Conservation (phyloP, 2,113 vertebrate genomes). For the Felis chaus region DNA sequence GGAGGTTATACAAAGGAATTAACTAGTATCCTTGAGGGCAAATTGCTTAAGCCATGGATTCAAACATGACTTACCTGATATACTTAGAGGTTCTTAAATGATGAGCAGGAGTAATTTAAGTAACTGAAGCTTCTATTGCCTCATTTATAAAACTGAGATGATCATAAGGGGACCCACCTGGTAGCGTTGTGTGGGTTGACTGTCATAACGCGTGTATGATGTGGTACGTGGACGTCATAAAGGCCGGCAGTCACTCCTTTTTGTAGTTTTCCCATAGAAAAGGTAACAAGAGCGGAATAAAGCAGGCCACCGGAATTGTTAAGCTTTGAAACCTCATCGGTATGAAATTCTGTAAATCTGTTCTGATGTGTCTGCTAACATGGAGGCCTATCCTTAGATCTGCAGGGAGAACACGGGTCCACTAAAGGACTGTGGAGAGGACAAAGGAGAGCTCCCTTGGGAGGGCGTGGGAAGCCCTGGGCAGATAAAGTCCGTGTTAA, state of each 20-base stretch:
- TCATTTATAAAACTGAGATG: neutral
- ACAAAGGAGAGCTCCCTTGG: neutral
- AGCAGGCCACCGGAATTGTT: neutral
- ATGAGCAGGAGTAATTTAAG: neutral
- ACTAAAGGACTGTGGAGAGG: neutral
- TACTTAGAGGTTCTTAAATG: neutral
- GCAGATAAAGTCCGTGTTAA: neutral
- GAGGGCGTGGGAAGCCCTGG: neutral
- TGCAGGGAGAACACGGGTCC: neutral
- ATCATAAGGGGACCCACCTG: neutral
- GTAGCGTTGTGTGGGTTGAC: neutral
- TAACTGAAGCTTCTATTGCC: neutral
- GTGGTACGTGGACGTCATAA: accelerated
- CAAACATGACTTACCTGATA: neutral
- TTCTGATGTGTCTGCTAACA: neutral
- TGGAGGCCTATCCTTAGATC: neutral
- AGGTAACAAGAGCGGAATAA: neutral
- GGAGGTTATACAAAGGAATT: neutral
- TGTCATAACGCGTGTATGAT: neutral
- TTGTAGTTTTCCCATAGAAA: neutral
- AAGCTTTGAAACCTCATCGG: neutral
- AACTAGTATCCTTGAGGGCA: neutral
- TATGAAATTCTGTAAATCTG: neutral
- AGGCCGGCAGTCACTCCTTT: neutral
- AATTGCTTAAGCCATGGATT: neutral